Conservation (phyloP, 1,140 invertebrate species). For the Anoplophora glabripennis region DNA sequence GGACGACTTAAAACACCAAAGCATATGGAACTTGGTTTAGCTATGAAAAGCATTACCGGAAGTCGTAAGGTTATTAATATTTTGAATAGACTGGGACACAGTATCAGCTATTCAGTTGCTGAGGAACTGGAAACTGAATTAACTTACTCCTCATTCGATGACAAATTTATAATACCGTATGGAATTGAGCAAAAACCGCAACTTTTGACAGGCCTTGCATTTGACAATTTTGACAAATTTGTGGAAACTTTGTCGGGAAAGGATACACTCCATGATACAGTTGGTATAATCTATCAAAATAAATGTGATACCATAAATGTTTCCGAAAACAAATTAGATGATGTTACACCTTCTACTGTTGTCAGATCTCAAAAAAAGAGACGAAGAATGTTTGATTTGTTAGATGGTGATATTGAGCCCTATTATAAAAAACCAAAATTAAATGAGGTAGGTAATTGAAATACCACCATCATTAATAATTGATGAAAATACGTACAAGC, state of each 20-base stretch:
- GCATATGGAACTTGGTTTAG: conserved; percentile 36
- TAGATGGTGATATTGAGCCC: conserved; percentile 9
- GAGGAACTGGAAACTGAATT: conserved; percentile 43
- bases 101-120: conserved; percentile 36
- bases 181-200: conserved; percentile 27
- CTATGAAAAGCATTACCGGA: conserved; percentile 42
- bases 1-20: conserved; percentile 39
- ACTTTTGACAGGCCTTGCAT: conserved; percentile 45
- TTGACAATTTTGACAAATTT: conserved; percentile 50
- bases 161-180: conserved; percentile 28
- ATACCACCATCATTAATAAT: conserved; percentile 10
- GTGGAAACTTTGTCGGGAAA: conserved; percentile 48
- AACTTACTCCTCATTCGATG: conserved; percentile 24
- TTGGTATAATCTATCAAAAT: too few species aligned
- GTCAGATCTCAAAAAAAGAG: conserved; percentile 3
- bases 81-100: conserved; percentile 43
- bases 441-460: conserved; percentile 9
- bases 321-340: conserved; percentile 7
- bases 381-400: conserved; percentile 21
- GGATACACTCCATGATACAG: conserved; percentile 50
- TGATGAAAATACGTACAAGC: conserved; percentile 35
- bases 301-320: neutral
- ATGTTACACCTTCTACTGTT: neutral
- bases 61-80: conserved; percentile 38
- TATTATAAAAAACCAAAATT: conserved; percentile 7